Evolutionary conservation across 1,140 invertebrate genomes (phyloP).

Genomic region (Psix sp.): DNA sequence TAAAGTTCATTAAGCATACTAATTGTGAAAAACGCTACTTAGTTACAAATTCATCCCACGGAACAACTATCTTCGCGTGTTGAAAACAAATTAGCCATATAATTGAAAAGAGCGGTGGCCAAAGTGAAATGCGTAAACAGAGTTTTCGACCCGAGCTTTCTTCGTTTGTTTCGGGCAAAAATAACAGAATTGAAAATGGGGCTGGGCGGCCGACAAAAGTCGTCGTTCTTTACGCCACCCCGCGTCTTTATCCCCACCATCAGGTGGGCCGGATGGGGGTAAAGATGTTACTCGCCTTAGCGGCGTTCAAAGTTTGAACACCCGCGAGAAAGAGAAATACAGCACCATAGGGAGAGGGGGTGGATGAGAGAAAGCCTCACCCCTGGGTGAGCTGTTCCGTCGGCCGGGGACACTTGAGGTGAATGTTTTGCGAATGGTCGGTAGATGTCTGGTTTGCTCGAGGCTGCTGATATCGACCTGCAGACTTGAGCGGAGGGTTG

Average conservation of each 20-base stretch:
- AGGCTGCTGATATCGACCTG: conserved; percentile 75
- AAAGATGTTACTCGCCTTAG: conserved; percentile 30
- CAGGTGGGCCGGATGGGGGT: not conserved
- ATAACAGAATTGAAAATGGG: conserved; percentile 26
- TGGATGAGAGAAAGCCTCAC: not conserved
- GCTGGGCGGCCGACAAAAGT: conserved; percentile 43
- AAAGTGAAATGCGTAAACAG: not conserved
- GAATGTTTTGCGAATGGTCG: conserved; percentile 78
- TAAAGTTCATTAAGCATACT: no score
- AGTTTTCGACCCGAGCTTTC: not conserved
- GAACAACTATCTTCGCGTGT: no score
- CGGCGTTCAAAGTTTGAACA: conserved; percentile 19
- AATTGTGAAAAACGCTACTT: no score
- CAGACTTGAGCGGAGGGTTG: conserved; percentile 57
- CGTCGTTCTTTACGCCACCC: no score
- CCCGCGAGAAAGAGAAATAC: not conserved
- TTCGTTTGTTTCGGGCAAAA: conserved; percentile 21
- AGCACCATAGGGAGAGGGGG: not conserved
- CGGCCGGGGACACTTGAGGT: conserved; percentile 76
- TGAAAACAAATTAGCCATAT: conserved; percentile 5
- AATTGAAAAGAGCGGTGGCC: conserved; percentile 4
- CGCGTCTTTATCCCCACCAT: no score
- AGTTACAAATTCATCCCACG: no score
- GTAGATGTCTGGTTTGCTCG: conserved; percentile 78
- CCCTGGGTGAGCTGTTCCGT: conserved; percentile 60